phyloP scores from a whole-genome alignment of 2,888 invertebrate genomes.

The Cantharis lateralis region DNA sequence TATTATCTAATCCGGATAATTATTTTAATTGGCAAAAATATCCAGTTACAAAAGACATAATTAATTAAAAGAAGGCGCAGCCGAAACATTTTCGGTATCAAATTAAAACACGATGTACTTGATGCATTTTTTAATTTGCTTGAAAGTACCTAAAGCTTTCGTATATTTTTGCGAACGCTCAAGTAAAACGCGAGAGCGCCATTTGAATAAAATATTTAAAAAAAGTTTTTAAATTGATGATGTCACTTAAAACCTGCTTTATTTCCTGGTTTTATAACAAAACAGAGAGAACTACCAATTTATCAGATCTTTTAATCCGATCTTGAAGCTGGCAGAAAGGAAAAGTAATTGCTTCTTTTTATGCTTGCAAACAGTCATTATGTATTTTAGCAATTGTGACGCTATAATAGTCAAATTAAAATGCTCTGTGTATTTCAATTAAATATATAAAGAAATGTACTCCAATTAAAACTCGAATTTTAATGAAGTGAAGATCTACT shows the following conservation, averaged over 20 bases:
- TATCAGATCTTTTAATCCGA: conserved; percentile 44
- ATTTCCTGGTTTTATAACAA: conserved; percentile 37
- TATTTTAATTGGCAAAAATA: neutral
- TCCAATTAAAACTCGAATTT: neutral
- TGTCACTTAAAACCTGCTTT: conserved; percentile 24
- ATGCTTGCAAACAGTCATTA: conserved; percentile 45
- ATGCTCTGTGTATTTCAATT: conserved; percentile 6
- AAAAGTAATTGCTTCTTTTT: conserved; percentile 41
- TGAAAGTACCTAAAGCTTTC: neutral
- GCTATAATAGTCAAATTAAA: conserved; percentile 28
- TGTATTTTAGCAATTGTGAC: conserved; percentile 34
- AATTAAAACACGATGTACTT: neutral
- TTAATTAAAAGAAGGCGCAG: neutral
- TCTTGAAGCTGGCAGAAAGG: conserved; percentile 42
- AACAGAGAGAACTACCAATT: conserved; percentile 36
- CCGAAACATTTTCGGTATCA: neutral
- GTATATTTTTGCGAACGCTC: neutral
- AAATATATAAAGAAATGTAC: neutral
- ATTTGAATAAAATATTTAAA: conserved; percentile 4
- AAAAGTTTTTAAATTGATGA: conserved; percentile 21
- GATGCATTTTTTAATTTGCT: neutral
- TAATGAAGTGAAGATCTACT: neutral
- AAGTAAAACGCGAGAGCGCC: neutral
- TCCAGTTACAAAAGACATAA: neutral
- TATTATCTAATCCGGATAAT: too few relatives aligned